These are phyloP conservation scores for Podiceps cristatus DNA, from an alignment of 2,113 vertebrate genomes.

Conservation along the genomic window DNA sequence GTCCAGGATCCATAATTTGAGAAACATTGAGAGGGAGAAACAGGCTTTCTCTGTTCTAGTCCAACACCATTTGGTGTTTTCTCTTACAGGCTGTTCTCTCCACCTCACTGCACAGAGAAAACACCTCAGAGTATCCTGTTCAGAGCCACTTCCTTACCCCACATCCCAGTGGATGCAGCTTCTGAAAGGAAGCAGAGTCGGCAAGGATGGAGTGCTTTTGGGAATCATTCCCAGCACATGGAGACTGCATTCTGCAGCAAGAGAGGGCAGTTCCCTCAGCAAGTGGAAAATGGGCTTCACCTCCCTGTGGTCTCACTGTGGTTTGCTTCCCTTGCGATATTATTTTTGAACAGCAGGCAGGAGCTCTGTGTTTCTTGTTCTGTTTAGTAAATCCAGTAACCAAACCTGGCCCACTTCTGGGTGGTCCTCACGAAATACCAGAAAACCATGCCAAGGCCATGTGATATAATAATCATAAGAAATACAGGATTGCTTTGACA, in stretches of 20 bases:
- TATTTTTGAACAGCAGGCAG: slow-evolving; percentile 70
- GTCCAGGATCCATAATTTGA: slow-evolving; percentile 1
- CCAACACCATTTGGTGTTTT: slow-evolving; percentile 59
- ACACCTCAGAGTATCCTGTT: slow-evolving; percentile 70
- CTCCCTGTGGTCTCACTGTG: slow-evolving; percentile 70
- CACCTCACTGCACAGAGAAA: slow-evolving; percentile 70
- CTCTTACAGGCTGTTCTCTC: slow-evolving; percentile 53
- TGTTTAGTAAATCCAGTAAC: slow-evolving; percentile 70
- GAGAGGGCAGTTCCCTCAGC: slow-evolving; percentile 36
- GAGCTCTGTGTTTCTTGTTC: slow-evolving; percentile 38
- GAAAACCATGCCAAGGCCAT: slow-evolving; percentile 20
- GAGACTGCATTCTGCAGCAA: slow-evolving; percentile 55
- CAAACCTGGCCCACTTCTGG: slow-evolving; percentile 64
- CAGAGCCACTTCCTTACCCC: slow-evolving; percentile 48
- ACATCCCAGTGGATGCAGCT: slow-evolving; percentile 46
- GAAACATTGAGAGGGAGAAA: slow-evolving; percentile 36
- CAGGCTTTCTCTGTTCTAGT: slow-evolving; percentile 47
- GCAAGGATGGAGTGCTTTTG: slow-evolving; percentile 49
- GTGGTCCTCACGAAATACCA: slow-evolving; percentile 32
- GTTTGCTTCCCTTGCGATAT: slow-evolving; percentile 73
- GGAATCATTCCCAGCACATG: slow-evolving; percentile 64
- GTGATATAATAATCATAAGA: slow-evolving; percentile 52
- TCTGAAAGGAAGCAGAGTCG: slow-evolving; percentile 51
- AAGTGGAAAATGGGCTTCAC: slow-evolving; percentile 73
- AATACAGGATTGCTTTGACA: slow-evolving; percentile 50